Evolutionary conservation across 2,888 invertebrate species (phyloP).

Genomic region (Bombylius discolor): DNA sequence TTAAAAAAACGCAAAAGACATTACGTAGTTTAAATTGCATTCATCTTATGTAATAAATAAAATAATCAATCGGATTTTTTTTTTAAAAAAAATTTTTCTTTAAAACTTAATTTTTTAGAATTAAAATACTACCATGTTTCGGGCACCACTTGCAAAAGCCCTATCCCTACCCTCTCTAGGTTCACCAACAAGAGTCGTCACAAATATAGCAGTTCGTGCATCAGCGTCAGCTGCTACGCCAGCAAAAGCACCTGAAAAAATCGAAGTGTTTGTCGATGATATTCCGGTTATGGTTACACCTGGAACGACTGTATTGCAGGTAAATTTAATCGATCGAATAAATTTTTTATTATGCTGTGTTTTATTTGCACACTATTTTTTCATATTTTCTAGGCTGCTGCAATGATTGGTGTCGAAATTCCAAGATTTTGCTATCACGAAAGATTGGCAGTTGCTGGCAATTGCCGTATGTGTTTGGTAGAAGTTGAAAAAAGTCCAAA

Average conservation of each 20-base stretch:
- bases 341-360: not conserved
- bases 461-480: conserved; percentile 98
- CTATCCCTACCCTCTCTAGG: conserved; percentile 24
- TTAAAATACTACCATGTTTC: conserved; percentile 46
- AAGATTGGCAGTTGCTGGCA: conserved; percentile 93
- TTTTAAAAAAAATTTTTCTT: no score
- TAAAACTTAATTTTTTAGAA: not conserved
- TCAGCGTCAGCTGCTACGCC: conserved; percentile 38
- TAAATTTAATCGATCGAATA: conserved; percentile 28
- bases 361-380: not conserved
- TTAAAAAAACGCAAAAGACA: no score
- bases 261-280: conserved; percentile 96
- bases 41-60: no score
- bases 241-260: conserved; percentile 52
- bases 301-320: conserved; percentile 94
- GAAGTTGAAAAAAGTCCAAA: conserved; percentile 98
- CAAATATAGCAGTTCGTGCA: conserved; percentile 35
- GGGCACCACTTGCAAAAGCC: conserved; percentile 58
- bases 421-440: conserved; percentile 99
- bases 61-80: no score
- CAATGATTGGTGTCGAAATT: conserved; percentile 90
- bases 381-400: conserved; percentile 61
- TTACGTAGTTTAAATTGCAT: no score
- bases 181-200: conserved; percentile 33
- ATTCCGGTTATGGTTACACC: conserved; percentile 87